Base-by-base conservation (phyloP, 2,888 invertebrate genomes). In the Ophioninae sp. region DNA sequence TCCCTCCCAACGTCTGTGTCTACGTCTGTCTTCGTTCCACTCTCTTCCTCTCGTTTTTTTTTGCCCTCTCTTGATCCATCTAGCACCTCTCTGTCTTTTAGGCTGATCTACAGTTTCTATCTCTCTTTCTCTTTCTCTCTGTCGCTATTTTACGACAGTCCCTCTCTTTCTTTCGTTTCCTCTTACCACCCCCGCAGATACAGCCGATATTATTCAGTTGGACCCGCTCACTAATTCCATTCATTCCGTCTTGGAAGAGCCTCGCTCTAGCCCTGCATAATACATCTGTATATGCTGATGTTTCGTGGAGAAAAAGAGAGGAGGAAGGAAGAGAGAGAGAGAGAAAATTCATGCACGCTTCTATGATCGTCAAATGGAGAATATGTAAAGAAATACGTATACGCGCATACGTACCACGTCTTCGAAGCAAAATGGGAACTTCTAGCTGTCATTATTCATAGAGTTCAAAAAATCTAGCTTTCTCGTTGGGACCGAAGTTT, bases 141-240 rank as follows among this genome's bases (percentile, higher is more conserved):
- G 57, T 59, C 68, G 56, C 80, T 20, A n/a, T n/a, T n/a, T n/a
- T n/a, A n/a, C n/a, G n/a, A n/a, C 13, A 44, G 50, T 62, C 50
- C 69, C 68, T 62, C 68, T 44, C 72, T 57, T 13, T 74, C 57
- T 78, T 59, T 37, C 30, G 41, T 72, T 86, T 88, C 62, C 64
- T 74, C 69, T 37, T 70, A 30, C 89, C 89, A 89, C 90, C 90
- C 89, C 91, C 89, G 85, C 89, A 92, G 92, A 93, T 92, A 92
- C 91, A 92, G 87, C 89, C 89, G 93, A 93, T 93, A 93, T 92
- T 92, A 93, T 93, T 93, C 92, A 92, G 89, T 90, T 90, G 90
- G 91, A 89, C 91, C 92, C 90, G 76, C 91, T 92, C 92, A 90
- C 93, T 93, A 93, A 93, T 93, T 92, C 93, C 92, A 93, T 93